Evolutionary conservation across 1,140 invertebrate species (phyloP).

Genomic region (Rhagoletis zephyria): DNA sequence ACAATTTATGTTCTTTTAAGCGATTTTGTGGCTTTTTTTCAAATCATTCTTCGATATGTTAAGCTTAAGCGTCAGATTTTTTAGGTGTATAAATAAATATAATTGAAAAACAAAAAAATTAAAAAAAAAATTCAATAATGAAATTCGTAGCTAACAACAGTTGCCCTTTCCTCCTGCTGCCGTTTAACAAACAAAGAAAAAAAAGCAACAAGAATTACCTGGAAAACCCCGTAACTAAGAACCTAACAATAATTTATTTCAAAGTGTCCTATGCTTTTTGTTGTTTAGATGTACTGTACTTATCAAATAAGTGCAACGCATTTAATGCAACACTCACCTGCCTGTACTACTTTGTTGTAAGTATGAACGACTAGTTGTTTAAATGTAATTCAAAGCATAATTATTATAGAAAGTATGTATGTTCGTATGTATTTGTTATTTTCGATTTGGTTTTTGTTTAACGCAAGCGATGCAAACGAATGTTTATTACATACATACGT

Average conservation of each 20-base stretch:
- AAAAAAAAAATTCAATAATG: neutral
- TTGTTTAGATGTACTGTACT: neutral
- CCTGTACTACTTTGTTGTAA: neutral
- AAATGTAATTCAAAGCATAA: neutral
- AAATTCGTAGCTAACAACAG: neutral
- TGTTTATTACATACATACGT: conserved; percentile 7
- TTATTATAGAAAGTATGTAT: neutral
- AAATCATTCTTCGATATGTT: conserved; percentile 36
- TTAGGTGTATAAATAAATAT: conserved; percentile 16
- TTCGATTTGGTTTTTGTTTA: too few relatives aligned
- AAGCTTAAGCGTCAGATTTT: neutral
- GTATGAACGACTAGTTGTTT: neutral
- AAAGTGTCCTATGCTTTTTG: conserved; percentile 21
- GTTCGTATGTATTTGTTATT: neutral
- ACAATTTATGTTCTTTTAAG: conserved; percentile 27
- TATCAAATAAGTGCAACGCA: conserved; percentile 1
- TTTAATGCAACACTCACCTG: neutral
- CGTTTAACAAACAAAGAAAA: neutral
- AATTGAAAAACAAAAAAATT: conserved; percentile 20
- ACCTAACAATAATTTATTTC: conserved; percentile 21
- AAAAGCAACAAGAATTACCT: neutral
- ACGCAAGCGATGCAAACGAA: too few relatives aligned
- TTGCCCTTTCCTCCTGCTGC: neutral
- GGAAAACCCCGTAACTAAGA: neutral
- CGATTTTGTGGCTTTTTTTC: conserved; percentile 26